Percentiles rank a stretch among this genome's conserved stretches.
phyloP scores from a whole-genome alignment of 2,113 vertebrate genomes.

The Solenodon paradoxus region DNA sequence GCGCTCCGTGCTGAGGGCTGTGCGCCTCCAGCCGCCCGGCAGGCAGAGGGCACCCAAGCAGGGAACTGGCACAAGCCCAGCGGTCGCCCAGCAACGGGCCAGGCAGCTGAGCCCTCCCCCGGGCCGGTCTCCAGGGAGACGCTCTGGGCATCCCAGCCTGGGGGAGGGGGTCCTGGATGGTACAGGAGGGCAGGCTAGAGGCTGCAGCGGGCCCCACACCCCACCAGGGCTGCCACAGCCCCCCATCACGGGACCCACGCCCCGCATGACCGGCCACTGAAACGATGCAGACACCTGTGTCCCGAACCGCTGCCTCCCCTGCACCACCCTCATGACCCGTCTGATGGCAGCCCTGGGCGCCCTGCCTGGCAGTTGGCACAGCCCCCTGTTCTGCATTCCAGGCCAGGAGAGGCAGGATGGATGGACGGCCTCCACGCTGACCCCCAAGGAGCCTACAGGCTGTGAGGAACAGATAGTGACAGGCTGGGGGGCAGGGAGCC shows the following conservation, averaged over 20 bases:
- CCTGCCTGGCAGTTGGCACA: no score
- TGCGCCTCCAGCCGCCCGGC: background rate
- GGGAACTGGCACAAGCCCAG: background rate
- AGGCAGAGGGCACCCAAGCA: background rate
- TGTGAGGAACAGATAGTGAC: no score
- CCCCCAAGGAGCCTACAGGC: background rate
- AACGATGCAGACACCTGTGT: no score
- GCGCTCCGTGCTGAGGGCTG: fast-evolving
- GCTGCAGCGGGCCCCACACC: no score
- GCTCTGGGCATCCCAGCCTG: background rate
- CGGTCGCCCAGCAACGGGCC: background rate
- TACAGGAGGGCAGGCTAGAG: no score
- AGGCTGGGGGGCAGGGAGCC: no score
- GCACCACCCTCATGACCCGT: background rate
- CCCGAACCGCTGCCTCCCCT: background rate
- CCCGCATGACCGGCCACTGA: no score
- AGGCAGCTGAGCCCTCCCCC: background rate
- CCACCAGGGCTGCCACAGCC: no score
- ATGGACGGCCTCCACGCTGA: background rate
- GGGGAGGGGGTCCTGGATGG: no score
- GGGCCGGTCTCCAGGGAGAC: constrained; percentile 33
- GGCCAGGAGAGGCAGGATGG: no score
- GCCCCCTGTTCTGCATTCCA: background rate
- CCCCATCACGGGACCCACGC: no score
- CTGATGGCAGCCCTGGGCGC: no score